Conservation (phyloP, 2,888 invertebrate genomes). For the Hydraecia micacea region DNA sequence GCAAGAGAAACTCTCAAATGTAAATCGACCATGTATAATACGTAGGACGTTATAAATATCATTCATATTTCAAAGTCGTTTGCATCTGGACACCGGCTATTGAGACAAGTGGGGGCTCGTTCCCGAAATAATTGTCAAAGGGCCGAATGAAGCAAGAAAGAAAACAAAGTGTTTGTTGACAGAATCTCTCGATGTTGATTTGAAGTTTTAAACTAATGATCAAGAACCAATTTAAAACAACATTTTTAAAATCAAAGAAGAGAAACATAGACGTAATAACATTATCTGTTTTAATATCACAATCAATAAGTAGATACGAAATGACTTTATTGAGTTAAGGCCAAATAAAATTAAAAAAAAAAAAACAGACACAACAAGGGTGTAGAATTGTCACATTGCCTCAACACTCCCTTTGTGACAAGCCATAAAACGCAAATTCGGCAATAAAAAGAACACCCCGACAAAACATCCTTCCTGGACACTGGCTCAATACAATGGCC, state of each 20-base stretch:
- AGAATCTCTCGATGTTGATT: not conserved
- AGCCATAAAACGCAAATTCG: conserved; percentile 90
- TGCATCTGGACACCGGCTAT: conserved; percentile 89
- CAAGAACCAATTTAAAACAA: not conserved
- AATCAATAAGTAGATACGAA: conserved; percentile 19
- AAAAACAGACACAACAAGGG: conserved; percentile 77
- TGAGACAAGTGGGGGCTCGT: conserved; percentile 80
- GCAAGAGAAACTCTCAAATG: conserved; percentile 64
- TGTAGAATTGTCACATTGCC: conserved; percentile 85
- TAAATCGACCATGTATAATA: conserved; percentile 73
- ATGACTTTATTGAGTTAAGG: conserved; percentile 66
- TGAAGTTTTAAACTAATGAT: not conserved
- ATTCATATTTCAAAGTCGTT: conserved; percentile 90
- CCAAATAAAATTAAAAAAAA: conserved; percentile 69
- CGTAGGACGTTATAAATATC: conserved; percentile 86
- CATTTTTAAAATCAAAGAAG: no score
- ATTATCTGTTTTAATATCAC: not conserved
- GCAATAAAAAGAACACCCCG: conserved; percentile 89
- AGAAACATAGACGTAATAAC: not conserved
- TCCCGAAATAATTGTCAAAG: conserved; percentile 82
- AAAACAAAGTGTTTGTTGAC: conserved; percentile 33
- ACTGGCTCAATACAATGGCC: conserved; percentile 88
- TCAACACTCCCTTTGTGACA: conserved; percentile 83
- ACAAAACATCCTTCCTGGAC: conserved; percentile 90
- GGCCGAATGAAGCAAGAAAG: conserved; percentile 66